These are phyloP conservation scores for Hylomyscus alleni DNA, from an alignment of 2,797 vertebrate species.

Conservation along the genomic window DNA sequence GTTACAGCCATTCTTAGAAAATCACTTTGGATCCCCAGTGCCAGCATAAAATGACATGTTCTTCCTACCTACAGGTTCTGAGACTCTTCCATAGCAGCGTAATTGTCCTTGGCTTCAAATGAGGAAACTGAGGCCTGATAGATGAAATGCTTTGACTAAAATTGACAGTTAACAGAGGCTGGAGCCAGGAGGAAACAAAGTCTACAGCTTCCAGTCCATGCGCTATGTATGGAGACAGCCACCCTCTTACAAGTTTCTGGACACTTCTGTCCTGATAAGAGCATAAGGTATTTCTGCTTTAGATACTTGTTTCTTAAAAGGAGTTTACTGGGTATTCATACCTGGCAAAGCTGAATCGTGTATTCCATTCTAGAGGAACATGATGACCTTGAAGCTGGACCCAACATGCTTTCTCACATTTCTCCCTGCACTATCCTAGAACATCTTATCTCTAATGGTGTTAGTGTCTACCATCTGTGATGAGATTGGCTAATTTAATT, in stretches of 20 bases:
- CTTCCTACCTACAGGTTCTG: neutral
- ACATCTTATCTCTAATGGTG: conserved; percentile 46
- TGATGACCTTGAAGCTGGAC: neutral
- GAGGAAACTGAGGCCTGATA: neutral
- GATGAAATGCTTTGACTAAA: neutral
- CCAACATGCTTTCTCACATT: neutral
- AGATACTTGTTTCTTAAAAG: neutral
- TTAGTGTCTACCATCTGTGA: neutral
- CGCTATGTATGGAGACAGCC: rapidly evolving
- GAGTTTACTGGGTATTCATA: neutral
- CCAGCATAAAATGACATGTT: neutral
- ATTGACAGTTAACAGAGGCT: neutral
- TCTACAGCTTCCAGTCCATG: neutral
- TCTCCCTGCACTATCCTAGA: no score
- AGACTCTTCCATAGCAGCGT: neutral
- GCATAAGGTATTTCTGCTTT: neutral
- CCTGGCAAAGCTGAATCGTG: neutral
- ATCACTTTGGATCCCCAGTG: conserved; percentile 21
- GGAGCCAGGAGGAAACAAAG: neutral
- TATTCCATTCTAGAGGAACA: neutral
- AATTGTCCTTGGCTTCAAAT: neutral
- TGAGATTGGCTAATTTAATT: conserved; percentile 61
- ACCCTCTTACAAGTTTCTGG: neutral
- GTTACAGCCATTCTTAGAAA: conserved; percentile 66
- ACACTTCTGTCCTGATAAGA: neutral